Percentiles rank a stretch among this genome's conserved stretches.
Evolutionary conservation across 2,888 invertebrate genomes (phyloP).

Genomic region (Eupithecia vulgata): DNA sequence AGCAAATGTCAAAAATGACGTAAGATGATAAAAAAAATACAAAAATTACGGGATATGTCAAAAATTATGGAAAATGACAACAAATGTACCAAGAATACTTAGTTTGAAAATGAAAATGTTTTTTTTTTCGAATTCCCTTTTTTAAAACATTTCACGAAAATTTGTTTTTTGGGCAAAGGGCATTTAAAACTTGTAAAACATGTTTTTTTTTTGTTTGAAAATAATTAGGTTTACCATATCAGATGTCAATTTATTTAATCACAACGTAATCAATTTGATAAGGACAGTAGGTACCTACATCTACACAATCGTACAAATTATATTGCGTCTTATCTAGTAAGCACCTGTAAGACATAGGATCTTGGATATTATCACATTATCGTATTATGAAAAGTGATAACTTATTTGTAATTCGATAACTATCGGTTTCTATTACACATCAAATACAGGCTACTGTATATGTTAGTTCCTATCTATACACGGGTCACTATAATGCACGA

Average conservation of each 20-base stretch:
- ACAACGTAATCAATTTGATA: conserved; percentile 14
- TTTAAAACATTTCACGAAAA: neutral
- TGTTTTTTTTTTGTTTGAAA: conserved; percentile 45
- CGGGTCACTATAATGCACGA: no score
- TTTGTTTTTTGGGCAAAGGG: neutral
- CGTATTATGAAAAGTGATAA: conserved; percentile 21
- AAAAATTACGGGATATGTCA: no score
- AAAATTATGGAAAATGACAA: no score
- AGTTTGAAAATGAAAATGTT: neutral
- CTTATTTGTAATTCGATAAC: neutral
- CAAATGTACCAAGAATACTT: no score
- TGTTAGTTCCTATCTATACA: neutral
- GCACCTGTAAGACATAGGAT: conserved; percentile 16
- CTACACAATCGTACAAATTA: conserved; percentile 24
- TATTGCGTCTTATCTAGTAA: conserved; percentile 28
- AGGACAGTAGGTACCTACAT: neutral
- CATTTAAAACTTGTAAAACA: neutral
- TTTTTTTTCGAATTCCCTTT: neutral
- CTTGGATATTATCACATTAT: conserved; percentile 13
- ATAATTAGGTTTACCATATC: conserved; percentile 3
- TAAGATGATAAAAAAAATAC: no score
- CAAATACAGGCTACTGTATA: neutral
- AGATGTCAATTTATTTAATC: conserved; percentile 5
- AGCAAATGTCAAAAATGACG: no score
- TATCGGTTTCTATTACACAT: neutral